Evolutionary conservation across 2,113 vertebrate genomes (phyloP).

Genomic region (Perca schrenkii): DNA sequence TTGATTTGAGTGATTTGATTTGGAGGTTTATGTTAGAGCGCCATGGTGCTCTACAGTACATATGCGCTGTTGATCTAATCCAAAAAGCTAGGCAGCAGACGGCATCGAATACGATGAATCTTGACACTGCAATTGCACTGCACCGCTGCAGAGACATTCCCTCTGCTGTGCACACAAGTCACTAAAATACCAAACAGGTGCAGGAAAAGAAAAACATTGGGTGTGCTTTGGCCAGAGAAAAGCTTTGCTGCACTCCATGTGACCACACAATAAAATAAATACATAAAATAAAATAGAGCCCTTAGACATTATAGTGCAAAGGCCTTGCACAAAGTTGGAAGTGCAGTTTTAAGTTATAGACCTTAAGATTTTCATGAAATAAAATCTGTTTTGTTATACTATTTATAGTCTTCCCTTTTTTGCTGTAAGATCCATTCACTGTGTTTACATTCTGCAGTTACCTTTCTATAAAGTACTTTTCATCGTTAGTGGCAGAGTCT

Average conservation of each 20-base stretch:
- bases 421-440: neutral
- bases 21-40: neutral
- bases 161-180: neutral
- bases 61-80: neutral
- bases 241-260: neutral
- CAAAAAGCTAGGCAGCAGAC: neutral
- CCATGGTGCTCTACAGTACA: neutral
- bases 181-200: slow-evolving; percentile 18
- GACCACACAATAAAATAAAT: neutral
- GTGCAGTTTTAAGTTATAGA: neutral
- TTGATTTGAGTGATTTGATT: neutral
- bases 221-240: neutral
- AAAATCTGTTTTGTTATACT: neutral
- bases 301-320: neutral
- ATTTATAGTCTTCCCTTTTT: neutral
- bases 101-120: neutral
- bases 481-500: neutral
- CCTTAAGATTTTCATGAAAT: neutral
- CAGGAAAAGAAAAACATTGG: slow-evolving; percentile 3
- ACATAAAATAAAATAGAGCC: neutral
- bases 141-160: neutral
- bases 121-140: slow-evolving; percentile 1
- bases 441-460: neutral
- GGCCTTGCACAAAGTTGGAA: neutral
- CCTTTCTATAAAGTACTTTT: neutral